Conservation (phyloP, 2,888 invertebrate species). For the Strigamia transsilvanica region DNA sequence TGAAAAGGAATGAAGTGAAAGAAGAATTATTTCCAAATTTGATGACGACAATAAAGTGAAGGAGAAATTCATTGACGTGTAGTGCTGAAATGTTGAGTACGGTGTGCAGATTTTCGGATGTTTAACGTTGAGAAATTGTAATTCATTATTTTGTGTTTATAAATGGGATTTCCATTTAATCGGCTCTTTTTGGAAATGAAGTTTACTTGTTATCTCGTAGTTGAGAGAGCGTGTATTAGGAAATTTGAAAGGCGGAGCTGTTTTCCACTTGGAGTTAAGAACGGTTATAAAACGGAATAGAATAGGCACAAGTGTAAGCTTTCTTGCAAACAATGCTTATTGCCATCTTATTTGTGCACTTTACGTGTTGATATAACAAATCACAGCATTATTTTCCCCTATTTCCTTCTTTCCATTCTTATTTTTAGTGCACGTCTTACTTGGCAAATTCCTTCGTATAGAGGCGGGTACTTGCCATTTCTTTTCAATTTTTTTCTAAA, state of each 20-base stretch:
- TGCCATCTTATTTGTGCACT: slow-evolving; percentile 22
- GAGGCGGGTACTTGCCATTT: slow-evolving; percentile 13
- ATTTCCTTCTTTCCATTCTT: slow-evolving; percentile 1
- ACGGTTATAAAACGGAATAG: slow-evolving; percentile 30
- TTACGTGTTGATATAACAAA: slow-evolving; percentile 21
- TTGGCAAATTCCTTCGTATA: slow-evolving; percentile 15
- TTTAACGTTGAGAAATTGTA: not conserved
- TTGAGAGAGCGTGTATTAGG: not conserved
- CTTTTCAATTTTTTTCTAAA: slow-evolving; percentile 4
- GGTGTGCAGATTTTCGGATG: not conserved
- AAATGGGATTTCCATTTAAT: slow-evolving; percentile 5
- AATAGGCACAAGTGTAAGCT: slow-evolving; percentile 25
- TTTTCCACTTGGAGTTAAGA: not conserved
- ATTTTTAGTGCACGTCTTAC: slow-evolving; percentile 18
- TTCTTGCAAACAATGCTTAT: slow-evolving; percentile 30
- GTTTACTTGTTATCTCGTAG: not conserved
- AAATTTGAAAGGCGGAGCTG: not conserved
- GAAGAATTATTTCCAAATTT: too few species aligned
- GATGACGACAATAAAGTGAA: too few species aligned
- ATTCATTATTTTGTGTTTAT: not conserved
- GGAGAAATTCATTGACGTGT: too few species aligned
- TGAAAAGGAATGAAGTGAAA: too few species aligned
- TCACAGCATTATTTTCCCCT: slow-evolving; percentile 9
- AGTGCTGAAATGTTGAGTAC: too few species aligned
- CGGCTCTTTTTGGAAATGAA: not conserved